Base-by-base conservation (phyloP, 2,888 invertebrate species). In the Dione vanillae region DNA sequence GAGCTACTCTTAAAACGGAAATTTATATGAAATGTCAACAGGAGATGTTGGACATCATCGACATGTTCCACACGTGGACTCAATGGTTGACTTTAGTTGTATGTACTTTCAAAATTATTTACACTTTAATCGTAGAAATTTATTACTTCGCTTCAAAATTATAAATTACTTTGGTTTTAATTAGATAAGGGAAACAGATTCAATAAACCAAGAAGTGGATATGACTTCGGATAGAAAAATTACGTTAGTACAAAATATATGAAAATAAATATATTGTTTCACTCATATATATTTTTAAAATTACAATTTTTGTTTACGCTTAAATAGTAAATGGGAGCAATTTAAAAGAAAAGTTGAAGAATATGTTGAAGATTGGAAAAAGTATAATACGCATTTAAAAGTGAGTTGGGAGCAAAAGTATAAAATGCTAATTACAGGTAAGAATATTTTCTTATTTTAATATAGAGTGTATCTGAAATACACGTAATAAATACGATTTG, bases 21-120 rank as follows among this genome's bases (percentile, higher is more conserved):
- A 76, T 75, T 1, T 91, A 88, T 73, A 75, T 80, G 71, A 81
- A 84, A 49, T 89, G 87, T 59, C 90, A 90, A 65, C 72, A 81
- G 35, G 90, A 89, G 73, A 90, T 90, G 88, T 76, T 90, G 67
- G 82, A 85, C 10, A 87, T 91, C 20, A 85, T 89, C 16, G 83
- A 87, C 41, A 90, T 89, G 85, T 89, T 91, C 75, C 84, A 86
- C 74, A 84, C 80, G 64, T 92, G 91, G 92, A 91, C 91, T 0
- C 85, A 85, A 52, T 91, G 91, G 90, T 78, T 92, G 7, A 84
- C 82, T n/a, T 79, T 82, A 69, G 82, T 90, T 67, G 92, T 91
- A 76, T 81, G 86, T 82, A 71, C 35, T 11, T 47, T 27, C 56
- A 35, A 61, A 20, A 19, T n/a, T 40, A 45, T 59, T 62, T 11